Evolutionary conservation across 2,888 invertebrate species (phyloP), one percentile per base, ranked within the genome.

Genomic region (Drosophila phalerata): DNA sequence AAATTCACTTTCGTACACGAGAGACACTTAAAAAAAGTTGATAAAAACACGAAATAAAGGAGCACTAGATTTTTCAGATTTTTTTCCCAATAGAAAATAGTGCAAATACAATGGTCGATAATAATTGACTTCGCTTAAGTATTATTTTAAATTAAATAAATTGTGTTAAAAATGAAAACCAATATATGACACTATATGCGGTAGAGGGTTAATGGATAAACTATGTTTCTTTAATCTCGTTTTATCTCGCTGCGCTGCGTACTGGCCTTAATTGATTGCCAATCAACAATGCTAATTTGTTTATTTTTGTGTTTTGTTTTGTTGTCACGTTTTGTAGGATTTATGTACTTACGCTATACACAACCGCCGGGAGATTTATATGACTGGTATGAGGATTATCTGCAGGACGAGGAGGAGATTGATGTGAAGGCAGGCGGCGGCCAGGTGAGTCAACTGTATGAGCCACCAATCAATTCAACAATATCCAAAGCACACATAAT

Each of bases 371-470:
- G 95, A 56, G 98, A 98, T 92, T 94, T 99, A 69, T 98, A 99
- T 94, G 97, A 97, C 91, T 99, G 99, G 99, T 99, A 97, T 92
- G 98, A 97, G 88, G 96, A 97, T 61, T 99, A 99, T 93, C 93
- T 99, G 80, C 98, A 98, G 90, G 99, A 99, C 92, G 97, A 97
- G 90, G 98, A 99, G 94, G 98, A 98, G 92, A 94, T 99, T 76
- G 99, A 99, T 92, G 98, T 98, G 0, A 97, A 99, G 92, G 99
- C 99, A 15, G 99, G 99, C 13, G 98, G 99, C 45, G 99, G 99
- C 11, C 98, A 98, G 92, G 93, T 94, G 62, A 90, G 92, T 92
- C 75, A 76, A 89, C 85, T 87, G 85, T 85, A 88, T 85, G 85
- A 86, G 85, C 79, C 78, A 77, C 48, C 74, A 79, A 75, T 73